These are phyloP conservation scores for Cephus spinipes DNA, from an alignment of 2,888 invertebrate species.

Conservation along the genomic window DNA sequence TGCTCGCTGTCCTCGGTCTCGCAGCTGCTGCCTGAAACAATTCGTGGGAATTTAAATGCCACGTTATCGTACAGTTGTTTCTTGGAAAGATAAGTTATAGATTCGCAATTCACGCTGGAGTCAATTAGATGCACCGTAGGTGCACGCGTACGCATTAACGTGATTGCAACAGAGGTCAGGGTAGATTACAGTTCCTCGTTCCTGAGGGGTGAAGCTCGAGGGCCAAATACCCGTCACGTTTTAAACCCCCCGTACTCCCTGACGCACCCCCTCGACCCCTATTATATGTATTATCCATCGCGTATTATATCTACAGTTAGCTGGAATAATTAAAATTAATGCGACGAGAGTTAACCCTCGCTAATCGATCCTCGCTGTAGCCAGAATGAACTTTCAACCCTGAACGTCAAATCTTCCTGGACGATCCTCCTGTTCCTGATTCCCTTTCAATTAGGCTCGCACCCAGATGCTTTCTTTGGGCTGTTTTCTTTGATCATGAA, in stretches of 20 bases:
- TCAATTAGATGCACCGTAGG: conserved; percentile 3
- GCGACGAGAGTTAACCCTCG: conserved; percentile 34
- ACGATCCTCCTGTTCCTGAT: not conserved
- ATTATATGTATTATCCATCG: conserved; percentile 39
- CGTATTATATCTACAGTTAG: conserved; percentile 44
- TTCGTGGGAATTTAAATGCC: not conserved
- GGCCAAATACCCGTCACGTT: not conserved
- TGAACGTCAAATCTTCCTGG: not conserved
- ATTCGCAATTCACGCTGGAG: not conserved
- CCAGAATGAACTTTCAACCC: not conserved
- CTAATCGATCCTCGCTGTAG: conserved; percentile 22
- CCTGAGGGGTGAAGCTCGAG: not conserved
- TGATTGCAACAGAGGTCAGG: conserved; percentile 13
- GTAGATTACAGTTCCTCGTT: conserved; percentile 2
- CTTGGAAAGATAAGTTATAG: not conserved
- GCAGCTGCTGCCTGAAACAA: conserved; percentile 68
- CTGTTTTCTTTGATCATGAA: not conserved
- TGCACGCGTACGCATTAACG: conserved; percentile 16
- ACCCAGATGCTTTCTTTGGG: not conserved
- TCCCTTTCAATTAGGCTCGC: not conserved
- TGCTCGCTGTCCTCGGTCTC: conserved; percentile 70
- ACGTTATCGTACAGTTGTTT: not conserved
- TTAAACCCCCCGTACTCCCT: not conserved
- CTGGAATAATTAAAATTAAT: conserved; percentile 57
- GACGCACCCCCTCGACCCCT: conserved; percentile 29